These are phyloP conservation scores for Anguilla pacifica DNA, from an alignment of 2,797 vertebrate species.

Conservation along the genomic window DNA sequence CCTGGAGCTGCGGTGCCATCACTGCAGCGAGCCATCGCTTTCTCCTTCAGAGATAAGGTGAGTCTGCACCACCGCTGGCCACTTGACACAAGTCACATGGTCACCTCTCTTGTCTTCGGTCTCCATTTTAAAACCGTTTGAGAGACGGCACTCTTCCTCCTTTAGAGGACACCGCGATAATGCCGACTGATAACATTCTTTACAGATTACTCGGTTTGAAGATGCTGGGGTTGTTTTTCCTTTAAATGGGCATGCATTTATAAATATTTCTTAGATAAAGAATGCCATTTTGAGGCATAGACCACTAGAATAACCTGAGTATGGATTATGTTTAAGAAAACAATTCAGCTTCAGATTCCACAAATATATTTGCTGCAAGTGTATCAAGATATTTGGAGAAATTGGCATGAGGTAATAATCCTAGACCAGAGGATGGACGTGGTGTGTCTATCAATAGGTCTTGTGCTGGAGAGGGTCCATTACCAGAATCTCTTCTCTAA, in stretches of 20 bases:
- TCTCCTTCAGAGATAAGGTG: constrained; percentile 67
- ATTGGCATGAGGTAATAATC: not conserved
- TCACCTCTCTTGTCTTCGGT: constrained; percentile 59
- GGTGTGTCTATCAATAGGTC: not conserved
- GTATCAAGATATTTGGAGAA: not conserved
- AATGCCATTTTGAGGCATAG: not conserved
- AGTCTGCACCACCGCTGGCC: constrained; percentile 43
- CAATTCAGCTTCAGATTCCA: not conserved
- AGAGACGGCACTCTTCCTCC: constrained; percentile 60
- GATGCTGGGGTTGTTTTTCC: constrained; percentile 53
- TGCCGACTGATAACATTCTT: constrained; percentile 63
- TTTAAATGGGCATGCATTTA: constrained; percentile 62
- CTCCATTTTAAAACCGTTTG: constrained; percentile 65
- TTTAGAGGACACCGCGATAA: constrained; percentile 67
- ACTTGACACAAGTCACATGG: constrained; percentile 73
- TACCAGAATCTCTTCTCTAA: not conserved
- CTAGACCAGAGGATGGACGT: not conserved
- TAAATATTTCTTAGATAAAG: constrained; percentile 47
- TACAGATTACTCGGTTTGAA: constrained; percentile 54
- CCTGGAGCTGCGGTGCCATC: constrained; percentile 42
- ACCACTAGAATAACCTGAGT: not conserved
- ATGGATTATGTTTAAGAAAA: not conserved
- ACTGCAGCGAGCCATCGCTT: constrained; percentile 56
- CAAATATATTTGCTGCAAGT: not conserved
- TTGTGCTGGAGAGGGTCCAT: not conserved